Evolutionary conservation across 1,140 invertebrate species (phyloP).

Genomic region (Sarcophaga peregrina): DNA sequence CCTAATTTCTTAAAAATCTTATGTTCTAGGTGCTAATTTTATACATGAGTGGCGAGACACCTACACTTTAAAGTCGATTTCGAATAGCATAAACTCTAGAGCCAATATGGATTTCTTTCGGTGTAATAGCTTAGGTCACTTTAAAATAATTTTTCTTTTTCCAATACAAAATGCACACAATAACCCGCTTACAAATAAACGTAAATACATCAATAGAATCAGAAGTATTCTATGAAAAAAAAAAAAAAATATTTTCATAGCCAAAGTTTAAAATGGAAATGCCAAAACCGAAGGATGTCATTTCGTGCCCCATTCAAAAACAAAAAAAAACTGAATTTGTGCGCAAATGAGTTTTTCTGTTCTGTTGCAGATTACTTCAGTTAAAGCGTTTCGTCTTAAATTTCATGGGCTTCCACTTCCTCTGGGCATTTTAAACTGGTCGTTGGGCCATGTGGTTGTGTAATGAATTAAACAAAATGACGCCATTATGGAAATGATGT

Average conservation of each 20-base stretch:
- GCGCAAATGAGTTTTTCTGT: neutral
- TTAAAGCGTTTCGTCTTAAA: neutral
- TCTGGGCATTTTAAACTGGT: too few species aligned
- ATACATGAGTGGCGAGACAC: too few species aligned
- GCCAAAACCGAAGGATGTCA: neutral
- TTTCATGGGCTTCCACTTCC: neutral
- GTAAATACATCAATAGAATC: neutral
- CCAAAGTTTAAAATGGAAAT: too few species aligned
- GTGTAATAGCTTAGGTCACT: too few species aligned
- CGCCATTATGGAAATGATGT: conserved; percentile 19
- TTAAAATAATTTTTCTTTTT: too few species aligned
- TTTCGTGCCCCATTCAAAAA: neutral
- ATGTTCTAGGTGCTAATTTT: too few species aligned
- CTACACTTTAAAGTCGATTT: too few species aligned
- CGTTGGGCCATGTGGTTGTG: neutral
- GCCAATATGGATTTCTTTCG: too few species aligned
- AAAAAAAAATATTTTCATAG: neutral
- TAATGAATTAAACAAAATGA: conserved; percentile 18
- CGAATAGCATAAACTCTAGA: too few species aligned
- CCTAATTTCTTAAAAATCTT: too few species aligned
- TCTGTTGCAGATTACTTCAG: neutral
- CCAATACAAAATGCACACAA: too few species aligned
- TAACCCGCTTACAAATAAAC: too few species aligned
- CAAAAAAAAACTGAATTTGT: neutral
- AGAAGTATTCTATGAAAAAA: neutral